phyloP scores from a whole-genome alignment of 2,888 invertebrate species.

The Epinotia ramella region DNA sequence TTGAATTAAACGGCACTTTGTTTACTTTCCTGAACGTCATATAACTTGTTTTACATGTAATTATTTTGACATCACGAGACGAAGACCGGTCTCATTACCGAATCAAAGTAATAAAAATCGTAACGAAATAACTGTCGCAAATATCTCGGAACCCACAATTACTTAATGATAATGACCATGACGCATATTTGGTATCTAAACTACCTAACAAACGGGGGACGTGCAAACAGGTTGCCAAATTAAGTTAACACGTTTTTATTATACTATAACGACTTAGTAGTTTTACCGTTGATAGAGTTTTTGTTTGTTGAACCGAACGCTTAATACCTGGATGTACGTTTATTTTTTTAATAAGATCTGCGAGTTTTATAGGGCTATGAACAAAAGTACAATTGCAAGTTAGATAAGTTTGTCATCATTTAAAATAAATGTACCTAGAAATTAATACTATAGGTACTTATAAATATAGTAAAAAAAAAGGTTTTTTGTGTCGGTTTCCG shows the following conservation, averaged over 20 bases:
- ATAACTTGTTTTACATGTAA: not conserved
- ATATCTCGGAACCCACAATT: not conserved
- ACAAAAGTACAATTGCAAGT: no score
- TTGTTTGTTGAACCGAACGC: no score
- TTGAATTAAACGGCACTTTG: no score
- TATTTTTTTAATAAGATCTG: no score
- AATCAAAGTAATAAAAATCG: slow-evolving; percentile 9
- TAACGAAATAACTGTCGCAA: slow-evolving; percentile 10
- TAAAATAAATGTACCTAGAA: no score
- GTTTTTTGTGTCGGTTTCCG: no score
- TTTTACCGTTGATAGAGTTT: not conserved
- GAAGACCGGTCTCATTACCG: slow-evolving; percentile 21
- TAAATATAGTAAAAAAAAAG: no score
- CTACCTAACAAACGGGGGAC: not conserved
- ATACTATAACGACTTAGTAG: not conserved
- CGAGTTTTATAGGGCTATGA: no score
- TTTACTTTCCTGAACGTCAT: not conserved
- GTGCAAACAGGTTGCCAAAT: not conserved
- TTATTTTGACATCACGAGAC: not conserved
- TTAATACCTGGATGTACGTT: no score
- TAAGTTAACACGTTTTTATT: not conserved
- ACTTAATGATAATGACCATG: not conserved
- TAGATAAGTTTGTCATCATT: no score
- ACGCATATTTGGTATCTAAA: not conserved
- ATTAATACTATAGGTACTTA: no score